Conservation (phyloP, 1,140 invertebrate species). For the Manduca sexta region DNA sequence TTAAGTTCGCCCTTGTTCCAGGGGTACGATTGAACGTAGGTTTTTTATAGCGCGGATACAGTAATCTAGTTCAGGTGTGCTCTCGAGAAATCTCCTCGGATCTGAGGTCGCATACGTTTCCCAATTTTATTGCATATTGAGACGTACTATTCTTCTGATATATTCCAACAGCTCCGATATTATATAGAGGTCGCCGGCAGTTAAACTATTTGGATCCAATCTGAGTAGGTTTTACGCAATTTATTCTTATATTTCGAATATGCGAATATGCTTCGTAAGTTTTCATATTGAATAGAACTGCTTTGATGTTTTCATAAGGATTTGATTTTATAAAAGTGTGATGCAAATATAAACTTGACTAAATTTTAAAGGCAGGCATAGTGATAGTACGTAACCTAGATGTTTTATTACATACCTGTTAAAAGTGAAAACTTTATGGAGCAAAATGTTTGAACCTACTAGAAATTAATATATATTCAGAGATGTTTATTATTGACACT, state of each 20-base stretch:
- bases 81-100: slow-evolving; percentile 45
- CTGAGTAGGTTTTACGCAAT: slow-evolving; percentile 1
- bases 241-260: not conserved
- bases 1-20: slow-evolving; percentile 32
- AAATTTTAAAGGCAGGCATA: too few relatives aligned
- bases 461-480: too few relatives aligned
- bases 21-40: slow-evolving; percentile 45
- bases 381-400: too few relatives aligned
- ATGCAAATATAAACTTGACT: too few relatives aligned
- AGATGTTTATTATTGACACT: too few relatives aligned
- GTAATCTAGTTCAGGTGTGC: slow-evolving; percentile 64
- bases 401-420: too few relatives aligned
- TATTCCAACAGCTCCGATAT: slow-evolving; percentile 39
- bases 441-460: too few relatives aligned
- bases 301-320: too few relatives aligned
- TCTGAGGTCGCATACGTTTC: slow-evolving; percentile 61
- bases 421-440: too few relatives aligned
- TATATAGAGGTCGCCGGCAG: slow-evolving; percentile 29
- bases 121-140: slow-evolving; percentile 69
- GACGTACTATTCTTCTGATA: slow-evolving; percentile 61
- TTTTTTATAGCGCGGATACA: slow-evolving; percentile 60
- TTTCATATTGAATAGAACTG: too few relatives aligned
- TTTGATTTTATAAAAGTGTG: too few relatives aligned
- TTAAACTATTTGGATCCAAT: not conserved
- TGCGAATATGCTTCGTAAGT: not conserved